A percentile compares a stretch with the other conserved stretches of the same genome.
Conservation (phyloP, 1,140 invertebrate species). For the Pristionchus pacificus region DNA sequence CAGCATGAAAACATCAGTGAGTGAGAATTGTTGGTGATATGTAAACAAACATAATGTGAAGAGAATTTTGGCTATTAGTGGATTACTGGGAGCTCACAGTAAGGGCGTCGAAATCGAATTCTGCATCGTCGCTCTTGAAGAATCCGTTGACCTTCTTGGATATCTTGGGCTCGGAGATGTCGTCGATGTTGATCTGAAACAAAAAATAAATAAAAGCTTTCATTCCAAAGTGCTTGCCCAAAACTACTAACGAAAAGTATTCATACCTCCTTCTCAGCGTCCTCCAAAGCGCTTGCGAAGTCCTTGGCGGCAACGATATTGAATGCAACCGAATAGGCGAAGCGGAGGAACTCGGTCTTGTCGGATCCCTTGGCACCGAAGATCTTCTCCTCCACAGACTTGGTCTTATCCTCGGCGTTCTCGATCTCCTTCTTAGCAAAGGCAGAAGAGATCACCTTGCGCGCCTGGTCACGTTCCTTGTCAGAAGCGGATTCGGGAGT, state of each 20-base stretch:
- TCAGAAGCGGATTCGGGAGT: too few relatives aligned
- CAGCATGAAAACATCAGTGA: not conserved
- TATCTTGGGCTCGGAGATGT: not conserved
- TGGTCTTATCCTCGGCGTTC: not conserved
- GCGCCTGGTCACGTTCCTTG: not conserved
- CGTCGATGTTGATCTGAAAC: not conserved
- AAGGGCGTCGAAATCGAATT: not conserved
- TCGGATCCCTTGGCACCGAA: not conserved
- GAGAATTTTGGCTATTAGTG: not conserved
- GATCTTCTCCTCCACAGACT: not conserved
- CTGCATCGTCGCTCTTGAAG: not conserved
- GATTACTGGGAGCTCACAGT: not conserved
- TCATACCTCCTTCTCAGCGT: not conserved
- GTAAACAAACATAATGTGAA: too few relatives aligned
- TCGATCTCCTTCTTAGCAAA: not conserved
- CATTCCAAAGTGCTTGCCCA: not conserved
- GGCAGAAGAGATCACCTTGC: not conserved
- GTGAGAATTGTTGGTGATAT: too few relatives aligned
- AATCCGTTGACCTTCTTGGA: not conserved
- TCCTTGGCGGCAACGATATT: not conserved
- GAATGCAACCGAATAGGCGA: not conserved
- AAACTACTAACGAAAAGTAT: too few relatives aligned
- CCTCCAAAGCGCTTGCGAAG: not conserved
- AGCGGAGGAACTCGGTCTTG: not conserved
- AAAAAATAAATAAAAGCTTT: not conserved